Percentiles rank a stretch among this genome's conserved stretches.
These are phyloP conservation scores for Festucalex cinctus DNA, from an alignment of 2,113 vertebrate species.

Conservation along the genomic window DNA sequence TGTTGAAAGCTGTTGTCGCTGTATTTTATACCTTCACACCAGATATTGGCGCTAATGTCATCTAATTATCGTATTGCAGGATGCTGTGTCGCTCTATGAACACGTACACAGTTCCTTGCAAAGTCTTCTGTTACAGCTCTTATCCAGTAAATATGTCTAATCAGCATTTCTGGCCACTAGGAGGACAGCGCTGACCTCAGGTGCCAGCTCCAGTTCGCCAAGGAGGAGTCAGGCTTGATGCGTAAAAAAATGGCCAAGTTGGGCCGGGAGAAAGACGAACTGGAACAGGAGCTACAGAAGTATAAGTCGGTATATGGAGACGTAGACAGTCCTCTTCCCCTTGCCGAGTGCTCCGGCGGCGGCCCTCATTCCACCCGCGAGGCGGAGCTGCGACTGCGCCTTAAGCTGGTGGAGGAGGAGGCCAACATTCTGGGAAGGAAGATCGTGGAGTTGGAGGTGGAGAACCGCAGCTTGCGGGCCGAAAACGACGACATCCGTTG, in stretches of 20 bases:
- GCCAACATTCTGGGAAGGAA: slow-evolving; percentile 95
- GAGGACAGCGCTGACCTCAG: slow-evolving; percentile 95
- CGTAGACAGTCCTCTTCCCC: slow-evolving; percentile 87
- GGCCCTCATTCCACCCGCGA: slow-evolving; percentile 94
- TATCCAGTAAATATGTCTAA: background rate
- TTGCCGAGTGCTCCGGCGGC: slow-evolving; percentile 79
- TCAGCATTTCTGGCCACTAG: slow-evolving; percentile 52
- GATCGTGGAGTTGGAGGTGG: slow-evolving; percentile 96
- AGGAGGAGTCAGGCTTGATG: slow-evolving; percentile 93
- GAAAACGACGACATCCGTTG: slow-evolving; percentile 93
- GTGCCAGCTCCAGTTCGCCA: slow-evolving; percentile 97
- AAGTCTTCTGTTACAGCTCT: background rate
- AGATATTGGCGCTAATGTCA: too few relatives aligned
- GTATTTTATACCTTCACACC: too few relatives aligned
- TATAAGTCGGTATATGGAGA: slow-evolving; percentile 95
- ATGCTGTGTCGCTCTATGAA: too few relatives aligned
- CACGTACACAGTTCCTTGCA: too few relatives aligned
- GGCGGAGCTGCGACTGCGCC: slow-evolving; percentile 89
- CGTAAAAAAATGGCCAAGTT: slow-evolving; percentile 97
- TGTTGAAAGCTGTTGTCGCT: too few relatives aligned
- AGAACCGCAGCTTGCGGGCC: slow-evolving; percentile 91
- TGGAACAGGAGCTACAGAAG: slow-evolving; percentile 95
- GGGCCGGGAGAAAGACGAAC: slow-evolving; percentile 88
- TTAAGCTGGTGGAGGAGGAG: slow-evolving; percentile 95
- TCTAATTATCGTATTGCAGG: too few relatives aligned